Evolutionary conservation across 2,888 invertebrate genomes (phyloP).

Genomic region (Heliconius cydno): DNA sequence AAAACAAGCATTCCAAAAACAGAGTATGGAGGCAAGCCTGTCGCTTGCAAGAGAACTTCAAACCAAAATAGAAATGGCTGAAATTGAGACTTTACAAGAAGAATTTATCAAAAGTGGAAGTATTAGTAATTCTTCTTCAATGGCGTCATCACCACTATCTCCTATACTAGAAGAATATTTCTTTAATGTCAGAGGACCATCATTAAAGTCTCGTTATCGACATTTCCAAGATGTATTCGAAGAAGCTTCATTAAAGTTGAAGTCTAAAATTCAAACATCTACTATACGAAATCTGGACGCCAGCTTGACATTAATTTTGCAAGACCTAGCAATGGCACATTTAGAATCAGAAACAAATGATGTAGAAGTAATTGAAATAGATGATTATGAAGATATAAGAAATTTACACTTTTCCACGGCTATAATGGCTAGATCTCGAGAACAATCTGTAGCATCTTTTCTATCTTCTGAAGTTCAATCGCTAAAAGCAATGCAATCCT

Average conservation of each 20-base stretch:
- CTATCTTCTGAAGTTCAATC: slow-evolving; percentile 12
- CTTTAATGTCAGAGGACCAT: slow-evolving; percentile 39
- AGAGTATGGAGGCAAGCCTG: slow-evolving; percentile 26
- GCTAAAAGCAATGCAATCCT: slow-evolving; percentile 13
- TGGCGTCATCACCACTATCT: slow-evolving; percentile 47
- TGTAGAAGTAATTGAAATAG: slow-evolving; percentile 33
- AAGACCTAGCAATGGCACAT: slow-evolving; percentile 32
- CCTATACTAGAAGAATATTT: slow-evolving; percentile 47
- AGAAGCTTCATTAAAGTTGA: slow-evolving; percentile 32
- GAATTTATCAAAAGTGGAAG: slow-evolving; percentile 37
- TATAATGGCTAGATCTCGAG: slow-evolving; percentile 1
- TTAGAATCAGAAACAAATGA: slow-evolving; percentile 28
- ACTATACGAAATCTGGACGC: slow-evolving; percentile 27
- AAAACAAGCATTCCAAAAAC: slow-evolving; percentile 11
- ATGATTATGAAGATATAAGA: slow-evolving; percentile 28
- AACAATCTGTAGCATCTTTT: slow-evolving; percentile 11
- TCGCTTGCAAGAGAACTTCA: slow-evolving; percentile 20
- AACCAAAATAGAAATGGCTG: slow-evolving; percentile 13
- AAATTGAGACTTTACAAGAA: slow-evolving; percentile 22
- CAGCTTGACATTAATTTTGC: slow-evolving; percentile 33
- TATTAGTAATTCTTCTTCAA: slow-evolving; percentile 29
- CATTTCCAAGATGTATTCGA: slow-evolving; percentile 29
- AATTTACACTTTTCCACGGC: slow-evolving; percentile 19
- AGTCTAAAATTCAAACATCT: slow-evolving; percentile 32
- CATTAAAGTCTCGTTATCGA: slow-evolving; percentile 20